Conservation (phyloP, 2,888 invertebrate genomes). For the Cylloceria caligata region DNA sequence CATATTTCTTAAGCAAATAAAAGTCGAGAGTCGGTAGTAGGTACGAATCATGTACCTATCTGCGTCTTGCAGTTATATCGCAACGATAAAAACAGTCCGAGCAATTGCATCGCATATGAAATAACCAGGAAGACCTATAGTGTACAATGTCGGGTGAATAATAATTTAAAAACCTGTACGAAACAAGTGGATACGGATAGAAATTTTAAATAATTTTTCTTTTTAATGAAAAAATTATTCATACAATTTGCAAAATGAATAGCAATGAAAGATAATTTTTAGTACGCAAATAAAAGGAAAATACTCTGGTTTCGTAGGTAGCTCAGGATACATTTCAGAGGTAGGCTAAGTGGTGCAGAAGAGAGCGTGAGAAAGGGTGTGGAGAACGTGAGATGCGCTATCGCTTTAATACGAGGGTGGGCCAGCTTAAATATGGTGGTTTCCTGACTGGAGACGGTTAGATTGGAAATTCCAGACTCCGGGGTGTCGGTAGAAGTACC, state of each 20-base stretch:
- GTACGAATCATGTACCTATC: neutral
- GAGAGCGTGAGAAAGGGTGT: constrained; percentile 17
- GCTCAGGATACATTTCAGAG: neutral
- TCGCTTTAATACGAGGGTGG: constrained; percentile 59
- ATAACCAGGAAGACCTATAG: constrained; percentile 1
- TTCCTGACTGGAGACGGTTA: constrained; percentile 70
- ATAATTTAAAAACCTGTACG: neutral
- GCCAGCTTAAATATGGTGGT: constrained; percentile 73
- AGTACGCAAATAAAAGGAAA: constrained; percentile 10
- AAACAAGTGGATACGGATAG: neutral
- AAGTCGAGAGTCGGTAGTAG: neutral
- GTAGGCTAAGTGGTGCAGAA: constrained; percentile 13
- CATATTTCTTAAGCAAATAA: constrained; percentile 9
- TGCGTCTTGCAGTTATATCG: constrained; percentile 13
- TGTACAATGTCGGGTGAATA: neutral
- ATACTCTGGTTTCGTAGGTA: neutral
- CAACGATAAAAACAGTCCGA: neutral
- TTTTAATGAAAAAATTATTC: constrained; percentile 37
- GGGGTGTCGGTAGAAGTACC: constrained; percentile 71
- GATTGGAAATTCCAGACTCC: constrained; percentile 76
- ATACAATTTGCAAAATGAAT: constrained; percentile 24
- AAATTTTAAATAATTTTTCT: constrained; percentile 6
- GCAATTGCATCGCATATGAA: constrained; percentile 8
- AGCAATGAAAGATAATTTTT: constrained; percentile 29
- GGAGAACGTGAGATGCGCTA: constrained; percentile 46